Conservation (phyloP, 2,113 vertebrate species). For the Speoplatyrhinus poulsoni region DNA sequence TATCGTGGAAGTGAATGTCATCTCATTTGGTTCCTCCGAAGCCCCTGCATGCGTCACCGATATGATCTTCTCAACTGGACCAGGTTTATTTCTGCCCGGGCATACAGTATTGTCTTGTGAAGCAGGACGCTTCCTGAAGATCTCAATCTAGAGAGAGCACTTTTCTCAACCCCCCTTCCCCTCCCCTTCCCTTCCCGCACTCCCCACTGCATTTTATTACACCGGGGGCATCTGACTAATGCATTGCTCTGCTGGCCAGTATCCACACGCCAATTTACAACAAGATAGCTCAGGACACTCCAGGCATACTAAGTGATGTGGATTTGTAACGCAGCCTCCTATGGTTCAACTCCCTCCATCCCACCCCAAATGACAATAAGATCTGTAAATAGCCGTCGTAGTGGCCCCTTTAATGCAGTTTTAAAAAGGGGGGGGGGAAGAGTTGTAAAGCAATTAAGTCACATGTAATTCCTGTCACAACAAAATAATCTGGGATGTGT, state of each 20-base stretch:
- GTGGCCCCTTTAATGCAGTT: no score
- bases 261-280: conserved; percentile 79
- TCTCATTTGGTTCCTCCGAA: conserved; percentile 74
- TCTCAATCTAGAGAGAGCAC: conserved; percentile 75
- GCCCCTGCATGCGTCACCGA: conserved; percentile 42
- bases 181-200: background rate
- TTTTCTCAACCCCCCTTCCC: background rate
- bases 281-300: conserved; percentile 58
- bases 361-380: conserved; percentile 44
- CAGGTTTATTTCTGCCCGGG: conserved; percentile 46
- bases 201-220: conserved; percentile 74
- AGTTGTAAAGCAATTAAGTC: no score
- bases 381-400: conserved; percentile 35
- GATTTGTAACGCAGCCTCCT: conserved; percentile 70
- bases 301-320: conserved; percentile 74
- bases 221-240: conserved; percentile 75
- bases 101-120: conserved; percentile 62
- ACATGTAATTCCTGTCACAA: background rate
- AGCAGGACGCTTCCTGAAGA: conserved; percentile 70
- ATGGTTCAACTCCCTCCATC: conserved; percentile 7
- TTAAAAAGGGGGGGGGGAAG: no score
- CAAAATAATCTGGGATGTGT: background rate
- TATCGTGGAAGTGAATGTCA: conserved; percentile 79
- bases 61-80: conserved; percentile 68
- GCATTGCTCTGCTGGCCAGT: conserved; percentile 73